Percentiles rank a stretch among this genome's conserved stretches.
These are phyloP conservation scores for Lasioglossum zephyrum DNA, from an alignment of 2,888 invertebrate species.

Conservation along the genomic window DNA sequence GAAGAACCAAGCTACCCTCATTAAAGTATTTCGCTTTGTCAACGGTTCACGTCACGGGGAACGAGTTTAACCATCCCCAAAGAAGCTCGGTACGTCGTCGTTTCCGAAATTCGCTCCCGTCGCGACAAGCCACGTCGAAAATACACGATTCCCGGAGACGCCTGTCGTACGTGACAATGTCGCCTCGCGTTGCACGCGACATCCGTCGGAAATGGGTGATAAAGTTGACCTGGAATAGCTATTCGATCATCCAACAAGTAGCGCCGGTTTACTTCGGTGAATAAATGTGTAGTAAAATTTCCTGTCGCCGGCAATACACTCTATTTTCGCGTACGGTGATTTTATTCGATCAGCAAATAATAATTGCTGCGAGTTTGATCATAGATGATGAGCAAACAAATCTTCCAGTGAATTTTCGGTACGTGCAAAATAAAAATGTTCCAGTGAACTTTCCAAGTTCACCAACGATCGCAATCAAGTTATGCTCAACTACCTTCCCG, in stretches of 20 bases:
- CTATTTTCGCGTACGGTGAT: not conserved
- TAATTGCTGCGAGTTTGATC: no score
- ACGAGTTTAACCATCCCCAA: not conserved
- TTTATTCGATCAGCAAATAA: no score
- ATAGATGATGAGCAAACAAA: no score
- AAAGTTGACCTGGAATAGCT: slow-evolving; percentile 35
- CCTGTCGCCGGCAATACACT: not conserved
- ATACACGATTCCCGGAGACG: slow-evolving; percentile 13
- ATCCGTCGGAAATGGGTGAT: slow-evolving; percentile 9
- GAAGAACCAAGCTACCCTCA: not conserved
- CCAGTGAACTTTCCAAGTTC: not conserved
- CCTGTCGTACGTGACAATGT: slow-evolving; percentile 26
- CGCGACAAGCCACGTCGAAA: not conserved
- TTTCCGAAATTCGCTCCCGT: not conserved
- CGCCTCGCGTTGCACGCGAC: not conserved
- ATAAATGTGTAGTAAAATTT: not conserved
- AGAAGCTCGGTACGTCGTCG: not conserved
- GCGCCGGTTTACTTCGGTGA: not conserved
- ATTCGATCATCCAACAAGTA: not conserved
- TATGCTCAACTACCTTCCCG: not conserved
- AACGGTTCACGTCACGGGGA: not conserved
- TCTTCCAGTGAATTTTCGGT: no score
- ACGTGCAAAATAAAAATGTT: no score
- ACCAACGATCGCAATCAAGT: not conserved
- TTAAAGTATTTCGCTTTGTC: not conserved